Base-by-base conservation (phyloP, 1,140 invertebrate genomes). In the Procambarus virginalis region DNA sequence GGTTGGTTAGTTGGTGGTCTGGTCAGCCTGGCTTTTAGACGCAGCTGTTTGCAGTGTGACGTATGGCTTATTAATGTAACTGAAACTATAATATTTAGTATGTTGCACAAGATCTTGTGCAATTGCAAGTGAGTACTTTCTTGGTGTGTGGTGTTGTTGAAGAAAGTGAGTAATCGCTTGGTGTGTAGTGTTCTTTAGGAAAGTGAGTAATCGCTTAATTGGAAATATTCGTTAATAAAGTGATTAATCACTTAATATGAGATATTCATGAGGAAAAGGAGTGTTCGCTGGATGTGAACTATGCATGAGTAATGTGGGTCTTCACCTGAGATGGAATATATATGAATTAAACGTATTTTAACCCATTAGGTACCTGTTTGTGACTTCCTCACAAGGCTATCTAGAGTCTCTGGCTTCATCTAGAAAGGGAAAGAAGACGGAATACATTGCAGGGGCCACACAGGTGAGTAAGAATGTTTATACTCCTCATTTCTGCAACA, bases 341-440 rank as follows among this genome's bases (percentile, higher is more conserved):
- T 17, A 4, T 17, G 2, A 17, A 64, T 64, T 5, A 20, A 20
- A 17, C 3, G n/a, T 22, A 51, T 10, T 58, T 68, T 0, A 34
- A 14, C 68, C 49, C 12, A n/a, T 46, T 48, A 86, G 84, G 22
- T 86, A 86, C 55, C 22, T 86, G 51, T 86, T 76, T n/a, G 75
- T 86, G 73, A 10, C 58, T 14, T 75, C 84, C 6, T 58, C 84
- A 6, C 17, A 51, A 3, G 34, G 34, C 4, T 22, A 86, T 34
- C 75, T 86, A 22, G 75, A 77, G 55, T 45, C 51, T 20, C 48
- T 86, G 22, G 84, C 73, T 0, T 20, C 4, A 14, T 86, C 84
- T 58, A 17, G 20, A 20, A 86, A 86, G n/a, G 84, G 73, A n/a
- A 77, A 49, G 75, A 86, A 86, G 51, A 86, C 84, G 2, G 84